These are phyloP conservation scores for Neolamprologus longior DNA, from an alignment of 2,113 vertebrate genomes.

Conservation along the genomic window DNA sequence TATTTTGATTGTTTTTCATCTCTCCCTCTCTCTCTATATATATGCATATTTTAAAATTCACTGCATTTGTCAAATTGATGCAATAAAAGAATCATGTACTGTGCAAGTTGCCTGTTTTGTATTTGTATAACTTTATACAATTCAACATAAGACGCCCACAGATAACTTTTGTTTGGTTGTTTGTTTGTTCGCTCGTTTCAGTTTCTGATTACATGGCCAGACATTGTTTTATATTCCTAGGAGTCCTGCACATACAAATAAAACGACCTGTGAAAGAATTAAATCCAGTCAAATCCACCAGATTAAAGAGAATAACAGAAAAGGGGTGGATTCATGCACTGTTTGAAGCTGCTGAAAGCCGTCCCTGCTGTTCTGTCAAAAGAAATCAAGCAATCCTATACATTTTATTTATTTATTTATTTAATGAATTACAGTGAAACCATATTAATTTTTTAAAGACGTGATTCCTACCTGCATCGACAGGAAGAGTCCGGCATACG, in stretches of 20 bases:
- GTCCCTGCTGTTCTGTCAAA: background rate
- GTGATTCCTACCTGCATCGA: conserved; percentile 35
- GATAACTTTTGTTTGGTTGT: background rate
- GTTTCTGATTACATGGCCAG: background rate
- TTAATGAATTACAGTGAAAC: background rate
- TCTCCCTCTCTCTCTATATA: background rate
- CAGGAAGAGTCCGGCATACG: background rate
- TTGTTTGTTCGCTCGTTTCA: background rate
- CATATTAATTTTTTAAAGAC: background rate
- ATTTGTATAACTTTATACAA: background rate
- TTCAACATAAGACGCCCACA: background rate
- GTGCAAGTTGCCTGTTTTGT: background rate
- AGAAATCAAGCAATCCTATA: background rate
- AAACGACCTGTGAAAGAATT: background rate
- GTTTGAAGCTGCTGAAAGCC: background rate
- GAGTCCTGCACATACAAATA: background rate
- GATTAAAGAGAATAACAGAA: background rate
- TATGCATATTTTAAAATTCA: background rate
- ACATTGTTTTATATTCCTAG: background rate
- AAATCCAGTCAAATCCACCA: background rate
- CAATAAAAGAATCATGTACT: background rate
- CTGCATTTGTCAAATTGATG: background rate
- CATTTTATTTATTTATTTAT: background rate
- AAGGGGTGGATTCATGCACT: background rate
- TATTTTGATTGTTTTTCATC: background rate